Conservation (phyloP, 2,113 vertebrate genomes). For the Hypanus sabinus region DNA sequence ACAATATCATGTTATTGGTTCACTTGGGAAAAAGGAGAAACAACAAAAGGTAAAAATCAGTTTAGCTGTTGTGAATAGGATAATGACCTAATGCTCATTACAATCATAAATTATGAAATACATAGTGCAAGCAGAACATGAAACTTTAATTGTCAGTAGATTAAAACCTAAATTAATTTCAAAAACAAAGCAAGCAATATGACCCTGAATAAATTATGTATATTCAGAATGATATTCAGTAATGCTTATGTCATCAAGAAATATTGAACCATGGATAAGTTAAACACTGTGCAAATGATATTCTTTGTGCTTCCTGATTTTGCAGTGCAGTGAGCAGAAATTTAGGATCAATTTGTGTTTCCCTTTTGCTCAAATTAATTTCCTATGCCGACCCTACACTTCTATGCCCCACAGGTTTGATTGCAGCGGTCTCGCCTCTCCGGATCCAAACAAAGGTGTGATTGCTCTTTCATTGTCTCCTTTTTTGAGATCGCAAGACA, state of each 20-base stretch:
- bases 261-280: not conserved
- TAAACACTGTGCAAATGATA: not conserved
- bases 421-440: too few relatives aligned
- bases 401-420: too few relatives aligned
- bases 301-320: not conserved
- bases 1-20: not conserved
- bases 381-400: not conserved
- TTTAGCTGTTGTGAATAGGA: not conserved
- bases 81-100: not conserved
- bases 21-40: not conserved
- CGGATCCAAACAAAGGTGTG: too few relatives aligned
- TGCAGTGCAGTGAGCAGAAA: too few relatives aligned
- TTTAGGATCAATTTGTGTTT: not conserved
- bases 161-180: not conserved
- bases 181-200: not conserved
- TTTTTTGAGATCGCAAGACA: too few relatives aligned
- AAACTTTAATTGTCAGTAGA: not conserved
- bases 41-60: not conserved
- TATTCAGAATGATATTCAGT: not conserved
- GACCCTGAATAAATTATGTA: not conserved
- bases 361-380: not conserved
- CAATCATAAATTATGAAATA: not conserved
- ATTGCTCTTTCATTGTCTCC: too few relatives aligned
- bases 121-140: not conserved
- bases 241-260: not conserved